These are phyloP conservation scores for Cyprichromis sp. DNA, from an alignment of 2,113 vertebrate genomes.

Conservation along the genomic window DNA sequence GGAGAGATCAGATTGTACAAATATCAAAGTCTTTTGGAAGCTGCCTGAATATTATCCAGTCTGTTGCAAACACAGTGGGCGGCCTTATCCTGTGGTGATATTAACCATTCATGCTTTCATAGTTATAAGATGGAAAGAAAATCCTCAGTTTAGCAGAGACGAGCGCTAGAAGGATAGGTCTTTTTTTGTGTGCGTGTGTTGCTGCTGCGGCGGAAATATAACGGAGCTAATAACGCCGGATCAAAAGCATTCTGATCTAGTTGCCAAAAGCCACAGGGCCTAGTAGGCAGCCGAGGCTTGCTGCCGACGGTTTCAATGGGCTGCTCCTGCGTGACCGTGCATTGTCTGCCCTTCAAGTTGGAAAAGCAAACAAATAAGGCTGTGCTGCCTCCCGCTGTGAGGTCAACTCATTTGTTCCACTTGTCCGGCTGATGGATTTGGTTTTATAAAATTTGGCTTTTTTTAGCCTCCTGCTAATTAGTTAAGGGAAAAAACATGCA, in stretches of 20 bases:
- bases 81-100: neutral
- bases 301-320: constrained; percentile 15
- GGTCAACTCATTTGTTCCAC: constrained; percentile 72
- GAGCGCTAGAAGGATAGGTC: neutral
- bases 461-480: constrained; percentile 70
- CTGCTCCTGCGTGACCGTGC: constrained; percentile 33
- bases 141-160: neutral
- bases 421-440: constrained; percentile 75
- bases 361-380: constrained; percentile 68
- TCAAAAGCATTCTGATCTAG: constrained; percentile 13
- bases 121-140: neutral
- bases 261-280: neutral
- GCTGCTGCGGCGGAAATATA: neutral
- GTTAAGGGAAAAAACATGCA: constrained; percentile 43
- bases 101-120: constrained; percentile 10
- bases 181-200: neutral
- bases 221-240: neutral
- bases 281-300: neutral
- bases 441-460: constrained; percentile 68
- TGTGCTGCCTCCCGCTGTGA: constrained; percentile 45
- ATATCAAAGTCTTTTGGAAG: neutral
- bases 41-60: neutral
- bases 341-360: constrained; percentile 67
- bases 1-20: neutral
- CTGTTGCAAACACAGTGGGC: neutral